Evolutionary conservation across 2,888 invertebrate genomes (phyloP).

Genomic region (Ochropleura plecta): DNA sequence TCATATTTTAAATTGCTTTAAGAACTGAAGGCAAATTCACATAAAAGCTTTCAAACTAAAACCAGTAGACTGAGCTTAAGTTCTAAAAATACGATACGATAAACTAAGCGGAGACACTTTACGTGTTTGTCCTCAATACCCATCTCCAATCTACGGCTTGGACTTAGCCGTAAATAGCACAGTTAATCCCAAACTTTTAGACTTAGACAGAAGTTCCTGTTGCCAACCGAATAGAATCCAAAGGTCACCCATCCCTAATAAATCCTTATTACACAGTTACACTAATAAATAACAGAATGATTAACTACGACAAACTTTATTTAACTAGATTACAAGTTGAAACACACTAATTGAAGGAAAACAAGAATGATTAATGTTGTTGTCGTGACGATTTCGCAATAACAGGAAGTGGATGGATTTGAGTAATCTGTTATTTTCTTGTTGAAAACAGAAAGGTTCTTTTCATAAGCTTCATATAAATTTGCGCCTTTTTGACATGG

Average conservation of each 20-base stretch:
- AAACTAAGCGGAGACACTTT: not conserved
- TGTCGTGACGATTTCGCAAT: conserved; percentile 27
- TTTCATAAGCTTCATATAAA: not conserved
- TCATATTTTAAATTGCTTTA: no score
- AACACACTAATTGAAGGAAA: conserved; percentile 51
- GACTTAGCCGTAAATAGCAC: conserved; percentile 1
- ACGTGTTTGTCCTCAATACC: conserved; percentile 7
- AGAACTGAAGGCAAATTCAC: not conserved
- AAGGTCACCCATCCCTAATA: conserved; percentile 35
- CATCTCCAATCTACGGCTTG: not conserved
- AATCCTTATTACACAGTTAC: conserved; percentile 41
- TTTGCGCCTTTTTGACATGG: no score
- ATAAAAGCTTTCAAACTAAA: not conserved
- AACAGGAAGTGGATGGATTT: conserved; percentile 22
- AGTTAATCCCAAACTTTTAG: conserved; percentile 21
- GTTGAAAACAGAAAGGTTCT: not conserved
- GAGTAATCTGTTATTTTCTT: conserved; percentile 2
- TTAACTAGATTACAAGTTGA: conserved; percentile 40
- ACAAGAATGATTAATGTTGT: conserved; percentile 55
- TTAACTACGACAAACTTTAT: conserved; percentile 41
- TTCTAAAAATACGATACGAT: not conserved
- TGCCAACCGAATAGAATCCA: conserved; percentile 15
- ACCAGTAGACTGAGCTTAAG: no score
- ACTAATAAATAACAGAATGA: conserved; percentile 40
- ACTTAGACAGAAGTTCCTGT: conserved; percentile 1